Evolutionary conservation across 2,113 vertebrate species (phyloP).

Genomic region (Merops nubicus): DNA sequence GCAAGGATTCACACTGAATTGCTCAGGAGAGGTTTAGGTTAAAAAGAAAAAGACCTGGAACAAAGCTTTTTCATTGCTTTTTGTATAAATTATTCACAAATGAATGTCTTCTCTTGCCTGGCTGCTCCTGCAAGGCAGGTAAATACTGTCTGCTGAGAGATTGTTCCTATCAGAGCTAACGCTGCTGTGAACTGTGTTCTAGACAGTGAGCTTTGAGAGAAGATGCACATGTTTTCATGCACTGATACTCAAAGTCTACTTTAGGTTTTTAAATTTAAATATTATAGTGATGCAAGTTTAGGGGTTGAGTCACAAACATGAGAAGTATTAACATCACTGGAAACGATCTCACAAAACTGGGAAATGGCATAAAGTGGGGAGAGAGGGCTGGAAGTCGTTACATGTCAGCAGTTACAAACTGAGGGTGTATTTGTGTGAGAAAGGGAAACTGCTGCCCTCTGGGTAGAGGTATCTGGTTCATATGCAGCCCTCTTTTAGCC

Average conservation of each 20-base stretch:
- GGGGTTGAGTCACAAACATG: neutral
- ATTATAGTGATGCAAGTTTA: rapidly evolving
- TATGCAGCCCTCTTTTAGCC: neutral
- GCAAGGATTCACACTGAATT: neutral
- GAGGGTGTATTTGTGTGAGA: neutral
- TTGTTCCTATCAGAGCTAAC: neutral
- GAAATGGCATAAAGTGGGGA: neutral
- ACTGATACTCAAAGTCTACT: neutral
- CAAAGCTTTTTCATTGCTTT: neutral
- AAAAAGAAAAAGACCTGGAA: neutral
- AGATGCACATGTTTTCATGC: neutral
- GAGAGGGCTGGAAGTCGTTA: neutral
- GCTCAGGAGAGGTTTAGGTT: neutral
- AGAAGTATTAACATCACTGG: neutral
- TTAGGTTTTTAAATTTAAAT: neutral
- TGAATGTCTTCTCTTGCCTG: neutral
- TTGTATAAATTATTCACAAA: neutral
- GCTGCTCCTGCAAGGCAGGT: neutral
- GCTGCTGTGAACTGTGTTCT: neutral
- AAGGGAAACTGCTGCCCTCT: neutral
- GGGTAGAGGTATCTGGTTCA: no score
- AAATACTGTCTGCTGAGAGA: neutral
- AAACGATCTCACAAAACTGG: neutral
- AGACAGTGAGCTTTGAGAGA: neutral
- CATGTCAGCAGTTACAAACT: neutral